Evolutionary conservation across 2,888 invertebrate genomes (phyloP).

Genomic region (Meteorus cinctellus): DNA sequence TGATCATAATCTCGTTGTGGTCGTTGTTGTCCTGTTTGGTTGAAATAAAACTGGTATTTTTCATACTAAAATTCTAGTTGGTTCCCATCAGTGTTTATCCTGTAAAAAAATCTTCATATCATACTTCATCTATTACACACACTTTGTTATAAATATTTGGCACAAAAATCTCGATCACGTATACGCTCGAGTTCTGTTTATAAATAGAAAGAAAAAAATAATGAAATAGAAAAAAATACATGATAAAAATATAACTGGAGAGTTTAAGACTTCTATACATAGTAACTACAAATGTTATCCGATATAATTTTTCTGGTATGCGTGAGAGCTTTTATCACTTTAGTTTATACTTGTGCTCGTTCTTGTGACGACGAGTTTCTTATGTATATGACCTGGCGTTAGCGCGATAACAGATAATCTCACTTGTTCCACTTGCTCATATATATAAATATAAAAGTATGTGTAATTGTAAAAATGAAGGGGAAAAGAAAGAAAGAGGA

Average conservation of each 20-base stretch:
- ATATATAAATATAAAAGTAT: background rate
- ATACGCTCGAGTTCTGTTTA: background rate
- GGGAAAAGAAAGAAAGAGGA: background rate
- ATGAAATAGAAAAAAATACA: background rate
- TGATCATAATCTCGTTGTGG: constrained; percentile 17
- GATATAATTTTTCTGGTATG: background rate
- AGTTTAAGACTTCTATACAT: no score
- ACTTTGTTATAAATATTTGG: background rate
- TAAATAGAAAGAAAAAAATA: background rate
- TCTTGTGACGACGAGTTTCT: background rate
- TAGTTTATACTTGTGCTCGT: background rate
- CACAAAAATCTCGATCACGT: constrained; percentile 7
- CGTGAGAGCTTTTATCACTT: background rate
- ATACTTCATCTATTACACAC: no score
- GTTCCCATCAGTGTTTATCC: background rate
- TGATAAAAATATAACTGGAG: no score
- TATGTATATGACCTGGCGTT: constrained; percentile 2
- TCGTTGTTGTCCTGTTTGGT: background rate
- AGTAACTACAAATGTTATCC: no score
- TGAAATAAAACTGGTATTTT: background rate
- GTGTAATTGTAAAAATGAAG: background rate
- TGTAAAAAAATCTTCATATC: background rate
- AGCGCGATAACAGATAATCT: constrained; percentile 8
- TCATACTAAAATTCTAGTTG: background rate
- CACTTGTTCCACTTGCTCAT: background rate